Percentiles rank a stretch among this genome's conserved stretches.
These are phyloP conservation scores for Noturus placidus DNA, from an alignment of 2,113 vertebrate species.

Conservation along the genomic window DNA sequence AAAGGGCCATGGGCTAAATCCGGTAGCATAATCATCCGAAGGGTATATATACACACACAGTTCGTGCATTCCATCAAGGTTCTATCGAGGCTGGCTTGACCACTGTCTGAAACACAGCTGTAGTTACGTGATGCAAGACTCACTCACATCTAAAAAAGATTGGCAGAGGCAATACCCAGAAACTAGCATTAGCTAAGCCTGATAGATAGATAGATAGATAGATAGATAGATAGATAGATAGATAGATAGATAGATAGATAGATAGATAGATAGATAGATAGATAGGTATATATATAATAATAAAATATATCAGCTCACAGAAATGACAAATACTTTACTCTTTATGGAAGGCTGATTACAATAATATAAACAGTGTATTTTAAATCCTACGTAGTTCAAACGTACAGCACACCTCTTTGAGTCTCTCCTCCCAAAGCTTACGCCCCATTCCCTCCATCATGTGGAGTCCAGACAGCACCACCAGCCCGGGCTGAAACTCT, in stretches of 20 bases:
- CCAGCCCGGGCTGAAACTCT: slow-evolving; percentile 90
- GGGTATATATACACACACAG: no score
- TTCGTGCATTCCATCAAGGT: not conserved
- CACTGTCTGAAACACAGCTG: not conserved
- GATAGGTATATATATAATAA: not conserved
- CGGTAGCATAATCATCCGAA: not conserved
- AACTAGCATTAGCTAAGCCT: not conserved
- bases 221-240: no score
- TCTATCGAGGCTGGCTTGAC: no score
- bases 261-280: no score
- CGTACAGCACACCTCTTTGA: slow-evolving; percentile 77
- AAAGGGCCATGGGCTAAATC: no score
- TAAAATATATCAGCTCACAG: not conserved
- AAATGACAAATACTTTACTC: not conserved
- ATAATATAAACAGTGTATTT: not conserved
- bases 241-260: no score
- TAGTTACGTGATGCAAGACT: not conserved
- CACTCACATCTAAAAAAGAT: not conserved
- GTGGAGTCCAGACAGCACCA: slow-evolving; percentile 94
- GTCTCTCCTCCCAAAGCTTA: slow-evolving; percentile 79
- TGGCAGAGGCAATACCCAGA: not conserved
- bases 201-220: no score
- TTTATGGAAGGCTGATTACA: not conserved
- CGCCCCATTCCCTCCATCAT: slow-evolving; percentile 97
- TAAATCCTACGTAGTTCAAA: not conserved